Conservation (phyloP, 2,113 vertebrate genomes). For the Peromyscus polionotus region DNA sequence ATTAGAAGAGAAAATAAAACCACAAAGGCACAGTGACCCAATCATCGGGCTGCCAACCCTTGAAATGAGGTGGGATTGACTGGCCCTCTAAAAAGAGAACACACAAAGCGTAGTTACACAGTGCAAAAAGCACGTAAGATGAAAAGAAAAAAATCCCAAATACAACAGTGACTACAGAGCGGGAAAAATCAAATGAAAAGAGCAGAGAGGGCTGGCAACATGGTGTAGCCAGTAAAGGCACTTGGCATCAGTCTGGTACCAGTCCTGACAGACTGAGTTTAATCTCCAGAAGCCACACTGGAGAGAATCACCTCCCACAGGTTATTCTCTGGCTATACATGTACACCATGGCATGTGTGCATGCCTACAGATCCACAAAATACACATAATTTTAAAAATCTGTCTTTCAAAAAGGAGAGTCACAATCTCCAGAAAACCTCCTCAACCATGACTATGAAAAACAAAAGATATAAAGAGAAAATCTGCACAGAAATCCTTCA, state of each 20-base stretch:
- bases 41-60: neutral
- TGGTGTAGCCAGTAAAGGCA: neutral
- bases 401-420: neutral
- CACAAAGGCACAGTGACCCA: neutral
- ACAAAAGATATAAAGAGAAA: slow-evolving; percentile 34
- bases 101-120: neutral
- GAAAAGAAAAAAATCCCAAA: slow-evolving; percentile 55
- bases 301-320: neutral
- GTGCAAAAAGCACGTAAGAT: slow-evolving; percentile 18
- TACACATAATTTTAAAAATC: slow-evolving; percentile 1
- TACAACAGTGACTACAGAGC: neutral
- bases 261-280: neutral
- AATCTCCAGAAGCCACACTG: neutral
- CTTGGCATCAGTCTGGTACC: no score
- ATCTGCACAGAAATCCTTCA: slow-evolving; percentile 37
- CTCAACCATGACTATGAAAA: slow-evolving; percentile 35
- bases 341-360: neutral
- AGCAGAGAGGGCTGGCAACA: neutral
- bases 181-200: neutral
- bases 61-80: neutral
- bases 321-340: neutral
- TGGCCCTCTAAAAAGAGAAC: slow-evolving; percentile 22
- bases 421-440: slow-evolving; percentile 1
- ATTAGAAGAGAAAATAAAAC: neutral
- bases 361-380: neutral